Evolutionary conservation across 1,140 invertebrate species (phyloP).

Genomic region (Bombus sylvicola): DNA sequence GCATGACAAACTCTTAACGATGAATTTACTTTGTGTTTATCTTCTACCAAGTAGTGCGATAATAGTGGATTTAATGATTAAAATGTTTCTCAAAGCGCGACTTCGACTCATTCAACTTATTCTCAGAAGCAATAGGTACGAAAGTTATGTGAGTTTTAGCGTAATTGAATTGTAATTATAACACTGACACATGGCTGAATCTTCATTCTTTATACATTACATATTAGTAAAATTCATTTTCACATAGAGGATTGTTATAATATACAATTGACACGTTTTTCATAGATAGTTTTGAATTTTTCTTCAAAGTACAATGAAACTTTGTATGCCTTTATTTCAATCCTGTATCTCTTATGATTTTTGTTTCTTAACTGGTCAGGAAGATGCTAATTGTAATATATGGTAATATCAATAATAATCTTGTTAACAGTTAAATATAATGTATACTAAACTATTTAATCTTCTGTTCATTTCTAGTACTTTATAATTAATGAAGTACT

Average conservation of each 20-base stretch:
- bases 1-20: constrained; percentile 21
- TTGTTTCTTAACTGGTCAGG: neutral
- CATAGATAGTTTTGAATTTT: neutral
- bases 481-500: neutral
- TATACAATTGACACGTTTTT: neutral
- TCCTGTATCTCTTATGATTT: neutral
- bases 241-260: neutral
- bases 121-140: too few relatives aligned
- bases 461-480: constrained; percentile 14
- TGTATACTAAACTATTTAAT: neutral
- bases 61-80: constrained; percentile 15
- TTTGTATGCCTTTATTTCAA: constrained; percentile 10
- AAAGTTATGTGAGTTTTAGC: constrained; percentile 21
- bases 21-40: constrained; percentile 27
- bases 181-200: constrained; percentile 13
- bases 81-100: neutral
- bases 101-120: neutral
- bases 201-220: constrained; percentile 8
- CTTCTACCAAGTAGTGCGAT: neutral
- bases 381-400: constrained; percentile 6
- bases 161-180: constrained; percentile 28
- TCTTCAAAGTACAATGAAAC: neutral
- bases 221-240: constrained; percentile 7
- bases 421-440: constrained; percentile 22
- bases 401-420: constrained; percentile 1